Evolutionary conservation across 2,797 vertebrate genomes (phyloP).

Genomic region (Apodemus agrarius): DNA sequence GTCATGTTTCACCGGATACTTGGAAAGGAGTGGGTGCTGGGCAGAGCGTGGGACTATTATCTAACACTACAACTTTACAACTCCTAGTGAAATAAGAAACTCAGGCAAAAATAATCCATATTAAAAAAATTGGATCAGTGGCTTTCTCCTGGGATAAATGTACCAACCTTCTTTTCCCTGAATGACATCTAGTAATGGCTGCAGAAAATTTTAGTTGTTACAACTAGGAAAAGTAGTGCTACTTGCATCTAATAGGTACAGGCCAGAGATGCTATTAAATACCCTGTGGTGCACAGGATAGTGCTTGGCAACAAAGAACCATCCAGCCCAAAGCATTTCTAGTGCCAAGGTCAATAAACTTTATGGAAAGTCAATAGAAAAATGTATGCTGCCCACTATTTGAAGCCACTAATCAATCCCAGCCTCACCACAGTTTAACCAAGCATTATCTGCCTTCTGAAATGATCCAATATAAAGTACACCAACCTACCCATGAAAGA

Average conservation of each 20-base stretch:
- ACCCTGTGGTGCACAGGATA: background rate
- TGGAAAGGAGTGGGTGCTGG: too few relatives aligned
- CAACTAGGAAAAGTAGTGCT: background rate
- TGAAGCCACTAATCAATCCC: background rate
- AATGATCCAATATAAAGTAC: background rate
- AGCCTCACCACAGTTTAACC: background rate
- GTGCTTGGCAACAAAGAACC: conserved; percentile 1
- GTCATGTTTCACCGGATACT: too few relatives aligned
- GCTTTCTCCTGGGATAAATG: background rate
- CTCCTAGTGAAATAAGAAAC: background rate
- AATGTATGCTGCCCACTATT: background rate
- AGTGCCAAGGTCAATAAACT: background rate
- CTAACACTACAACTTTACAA: background rate
- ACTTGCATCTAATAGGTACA: background rate
- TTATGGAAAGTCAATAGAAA: conserved; percentile 12
- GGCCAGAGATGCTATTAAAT: conserved; percentile 2
- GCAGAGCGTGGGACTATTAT: too few relatives aligned
- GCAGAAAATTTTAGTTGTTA: background rate
- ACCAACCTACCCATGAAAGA: background rate
- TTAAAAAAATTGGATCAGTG: background rate
- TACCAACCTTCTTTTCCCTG: background rate
- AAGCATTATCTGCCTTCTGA: background rate
- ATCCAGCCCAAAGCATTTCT: background rate
- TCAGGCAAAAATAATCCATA: background rate
- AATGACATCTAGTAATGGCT: background rate